Percentiles rank a stretch among this genome's conserved stretches.
phyloP scores from a whole-genome alignment of 2,888 invertebrate species.

The Heteromyza rotundicornis region DNA sequence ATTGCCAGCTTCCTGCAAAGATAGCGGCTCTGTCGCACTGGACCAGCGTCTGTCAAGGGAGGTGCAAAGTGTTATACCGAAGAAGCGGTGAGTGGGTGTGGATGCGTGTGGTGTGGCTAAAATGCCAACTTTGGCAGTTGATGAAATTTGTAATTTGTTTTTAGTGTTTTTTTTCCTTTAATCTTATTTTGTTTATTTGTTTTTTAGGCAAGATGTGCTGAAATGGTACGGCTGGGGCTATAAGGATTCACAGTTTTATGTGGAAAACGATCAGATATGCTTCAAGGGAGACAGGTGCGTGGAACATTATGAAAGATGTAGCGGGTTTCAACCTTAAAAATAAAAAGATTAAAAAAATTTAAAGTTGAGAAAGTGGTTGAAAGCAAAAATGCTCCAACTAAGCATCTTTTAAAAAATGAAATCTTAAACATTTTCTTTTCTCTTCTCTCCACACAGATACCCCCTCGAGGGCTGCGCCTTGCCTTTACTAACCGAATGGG shows the following conservation, averaged over 20 bases:
- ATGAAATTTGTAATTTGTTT: background rate
- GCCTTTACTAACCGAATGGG: slow-evolving; percentile 84
- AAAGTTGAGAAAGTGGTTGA: background rate
- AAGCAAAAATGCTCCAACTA: no score
- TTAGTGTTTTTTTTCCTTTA: background rate
- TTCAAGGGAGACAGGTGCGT: slow-evolving; percentile 87
- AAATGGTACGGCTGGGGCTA: slow-evolving; percentile 99
- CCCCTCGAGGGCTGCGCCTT: slow-evolving; percentile 72
- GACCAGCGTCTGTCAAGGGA: slow-evolving; percentile 51
- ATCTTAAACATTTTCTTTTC: no score
- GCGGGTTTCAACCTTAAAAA: background rate
- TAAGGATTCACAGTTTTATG: slow-evolving; percentile 86
- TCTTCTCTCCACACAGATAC: slow-evolving; percentile 67
- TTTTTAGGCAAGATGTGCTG: slow-evolving; percentile 82
- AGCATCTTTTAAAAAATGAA: no score
- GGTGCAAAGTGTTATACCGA: slow-evolving; percentile 57
- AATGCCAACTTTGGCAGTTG: no score
- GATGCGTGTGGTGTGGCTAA: no score
- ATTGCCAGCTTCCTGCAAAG: background rate
- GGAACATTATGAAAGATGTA: no score
- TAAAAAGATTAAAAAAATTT: background rate
- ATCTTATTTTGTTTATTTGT: no score
- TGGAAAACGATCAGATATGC: slow-evolving; percentile 69
- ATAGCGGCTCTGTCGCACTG: slow-evolving; percentile 36
- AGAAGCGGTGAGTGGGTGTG: slow-evolving; percentile 48